Evolutionary conservation across 2,113 vertebrate species (phyloP), one percentile per base, ranked within the genome.

Genomic region (Pachyramphus minor): DNA sequence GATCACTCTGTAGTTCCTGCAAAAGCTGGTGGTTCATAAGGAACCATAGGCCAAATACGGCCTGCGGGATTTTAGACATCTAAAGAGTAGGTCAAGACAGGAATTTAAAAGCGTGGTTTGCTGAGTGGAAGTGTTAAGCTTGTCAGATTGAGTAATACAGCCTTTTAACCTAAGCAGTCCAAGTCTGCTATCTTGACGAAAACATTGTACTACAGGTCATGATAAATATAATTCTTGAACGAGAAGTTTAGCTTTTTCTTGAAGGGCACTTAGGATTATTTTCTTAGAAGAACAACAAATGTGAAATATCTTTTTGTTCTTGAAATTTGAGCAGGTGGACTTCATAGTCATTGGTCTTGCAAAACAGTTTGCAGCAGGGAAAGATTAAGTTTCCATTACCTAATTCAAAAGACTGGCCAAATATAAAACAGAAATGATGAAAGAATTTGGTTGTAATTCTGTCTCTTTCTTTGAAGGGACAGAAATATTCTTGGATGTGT

Each of bases 341-440:
- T 88, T 74, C 6, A 1, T 83, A 84, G 75, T 81, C 7, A 3
- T 11, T 84, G 82, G 79, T 92, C 75, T 96, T 92, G 74, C 58
- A 95, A 92, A 97, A 94, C 56, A 90, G 85, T 79, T 87, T 96
- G 89, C 72, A 96, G 47, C 84, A 86, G 21, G n/a, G 28, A 49
- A 75, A 45, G 84, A 96, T 93, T 89, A 84, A 80, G 31, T 95
- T 98, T 98, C 96, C 94, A 97, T 97, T 97, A 97, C 91, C 89
- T 96, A 98, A 97, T 88, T 96, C 84, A 80, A 92, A 94, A 96
- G 88, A 60, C 47, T 86, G 89, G 89, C 94, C 94, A 97, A 83
- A 89, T 96, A 93, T 41, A n/a, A 94, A 86, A 94, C 91, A 94
- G 69, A 91, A 75, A 59, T 27, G 9, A 84, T 84, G 41, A 35